Evolutionary conservation across 2,113 vertebrate species (phyloP), one percentile per base, ranked within the genome.

Genomic region (Sinocyclocheilus grahami): DNA sequence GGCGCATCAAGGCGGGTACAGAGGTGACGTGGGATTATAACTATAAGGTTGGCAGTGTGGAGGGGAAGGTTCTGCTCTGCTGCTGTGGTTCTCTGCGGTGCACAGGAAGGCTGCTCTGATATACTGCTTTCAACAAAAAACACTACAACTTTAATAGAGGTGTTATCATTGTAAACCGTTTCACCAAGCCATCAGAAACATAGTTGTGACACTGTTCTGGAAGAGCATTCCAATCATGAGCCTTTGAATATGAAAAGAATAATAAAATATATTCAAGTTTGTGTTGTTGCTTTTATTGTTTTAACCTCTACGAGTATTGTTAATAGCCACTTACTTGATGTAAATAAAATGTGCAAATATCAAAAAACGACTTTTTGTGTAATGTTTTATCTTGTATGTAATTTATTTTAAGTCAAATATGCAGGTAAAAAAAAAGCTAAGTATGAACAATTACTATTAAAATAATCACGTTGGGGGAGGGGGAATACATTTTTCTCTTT

Each of bases 21-120:
- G 96, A 97, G 85, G 93, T 97, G 24, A 97, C 96, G 0, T 97
- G 96, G 96, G 96, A 97, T 89, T 97, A 97, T 88, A 97, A 96
- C 91, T 97, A 97, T 1, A 96, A 97, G 77, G 95, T 97, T 0
- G 97, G 96, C 67, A 97, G 96, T 0, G 96, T 96, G 90, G 96
- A 97, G 62, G 96, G 96, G 20, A 97, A 96, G 69, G 93, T 96
- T 83, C 92, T 97, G 39, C 93, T 96, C 3, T 97, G 97, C 91
- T 96, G 95, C 90, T 97, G 97, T 0, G 96, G 96, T 8, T 97
- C 96, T 24, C 91, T 95, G 0, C 95, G 96, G 22, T 97, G 96
- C 89, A 91, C 95, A 0, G 96, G 96, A n/a, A 71, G 89, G 16
- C 51, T 90, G 48, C 87, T 90, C 14, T 90, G 81, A 87, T 48